Percentiles rank a stretch among this genome's conserved stretches.
These are phyloP conservation scores for Eucriotettix oculatus DNA, from an alignment of 2,888 invertebrate genomes.

Conservation along the genomic window DNA sequence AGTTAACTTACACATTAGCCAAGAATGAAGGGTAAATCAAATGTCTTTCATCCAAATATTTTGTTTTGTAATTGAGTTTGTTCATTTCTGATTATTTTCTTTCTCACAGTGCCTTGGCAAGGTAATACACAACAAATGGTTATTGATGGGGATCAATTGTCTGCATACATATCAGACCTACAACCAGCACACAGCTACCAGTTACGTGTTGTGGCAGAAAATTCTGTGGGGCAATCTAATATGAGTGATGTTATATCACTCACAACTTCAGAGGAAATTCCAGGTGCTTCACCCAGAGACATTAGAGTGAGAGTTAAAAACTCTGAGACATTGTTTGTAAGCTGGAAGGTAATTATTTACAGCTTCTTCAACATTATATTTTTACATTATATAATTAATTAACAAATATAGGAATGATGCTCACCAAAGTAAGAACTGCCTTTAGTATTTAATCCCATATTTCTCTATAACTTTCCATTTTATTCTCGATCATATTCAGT, in stretches of 20 bases:
- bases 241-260: conserved; percentile 23
- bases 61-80: no score
- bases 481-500: no score
- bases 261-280: conserved; percentile 21
- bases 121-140: conserved; percentile 1
- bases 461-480: no score
- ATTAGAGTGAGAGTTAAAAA: conserved; percentile 23
- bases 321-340: conserved; percentile 24
- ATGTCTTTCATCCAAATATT: no score
- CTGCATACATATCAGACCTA: conserved; percentile 14
- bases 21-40: no score
- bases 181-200: conserved; percentile 24
- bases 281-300: conserved; percentile 26
- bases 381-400: no score
- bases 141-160: conserved; percentile 5
- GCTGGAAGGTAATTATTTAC: conserved; percentile 24
- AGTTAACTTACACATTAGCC: no score
- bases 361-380: no score
- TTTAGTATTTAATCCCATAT: no score
- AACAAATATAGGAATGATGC: no score
- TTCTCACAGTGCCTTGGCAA: background rate
- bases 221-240: conserved; percentile 23
- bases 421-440: no score
- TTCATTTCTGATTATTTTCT: background rate
- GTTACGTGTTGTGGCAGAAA: conserved; percentile 24